Evolutionary conservation across 2,797 vertebrate species (phyloP).

Genomic region (Pipistrellus nathusii): DNA sequence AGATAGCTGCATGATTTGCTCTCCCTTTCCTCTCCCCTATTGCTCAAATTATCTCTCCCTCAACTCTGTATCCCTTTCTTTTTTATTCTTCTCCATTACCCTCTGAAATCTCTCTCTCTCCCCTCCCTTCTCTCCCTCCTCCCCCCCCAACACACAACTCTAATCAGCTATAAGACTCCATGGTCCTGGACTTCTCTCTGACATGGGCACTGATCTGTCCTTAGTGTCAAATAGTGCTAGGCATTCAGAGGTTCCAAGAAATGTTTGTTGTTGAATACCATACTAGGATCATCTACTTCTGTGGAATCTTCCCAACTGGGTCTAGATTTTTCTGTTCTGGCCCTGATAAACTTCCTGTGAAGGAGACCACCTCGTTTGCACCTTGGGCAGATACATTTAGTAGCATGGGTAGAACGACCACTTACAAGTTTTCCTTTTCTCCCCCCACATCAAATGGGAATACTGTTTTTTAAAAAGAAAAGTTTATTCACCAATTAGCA

Average conservation of each 20-base stretch:
- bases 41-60: not conserved
- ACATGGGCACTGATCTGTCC: not conserved
- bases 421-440: not conserved
- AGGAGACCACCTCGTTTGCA: not conserved
- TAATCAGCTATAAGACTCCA: not conserved
- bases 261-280: not conserved
- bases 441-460: not conserved
- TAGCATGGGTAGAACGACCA: not conserved
- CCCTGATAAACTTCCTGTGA: not conserved
- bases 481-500: slow-evolving; percentile 28
- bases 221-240: not conserved
- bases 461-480: not conserved
- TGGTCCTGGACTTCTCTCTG: not conserved
- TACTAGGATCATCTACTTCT: not conserved
- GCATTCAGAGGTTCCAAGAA: not conserved
- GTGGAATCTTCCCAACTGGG: not conserved
- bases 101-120: not conserved
- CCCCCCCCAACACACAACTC: not conserved
- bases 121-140: too few relatives aligned
- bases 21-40: not conserved
- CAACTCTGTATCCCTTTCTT: not conserved
- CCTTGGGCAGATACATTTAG: not conserved
- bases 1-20: not conserved
- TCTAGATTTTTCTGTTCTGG: not conserved
- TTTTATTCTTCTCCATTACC: not conserved